Base-by-base conservation (phyloP, 2,888 invertebrate species). In the Ichneumon xanthorius region DNA sequence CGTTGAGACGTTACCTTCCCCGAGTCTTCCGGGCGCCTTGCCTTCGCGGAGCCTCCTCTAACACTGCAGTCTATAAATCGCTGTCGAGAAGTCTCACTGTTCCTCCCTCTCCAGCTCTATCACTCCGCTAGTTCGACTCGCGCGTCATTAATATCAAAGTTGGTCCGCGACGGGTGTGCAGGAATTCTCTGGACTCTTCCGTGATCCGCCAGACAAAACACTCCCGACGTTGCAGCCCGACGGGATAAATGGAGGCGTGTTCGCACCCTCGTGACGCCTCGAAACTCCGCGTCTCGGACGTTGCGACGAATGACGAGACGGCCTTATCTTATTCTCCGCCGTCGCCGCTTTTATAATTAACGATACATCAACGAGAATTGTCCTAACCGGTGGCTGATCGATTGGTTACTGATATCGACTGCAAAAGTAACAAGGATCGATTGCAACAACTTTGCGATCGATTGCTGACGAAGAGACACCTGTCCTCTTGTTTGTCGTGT, bases 111-210 rank as follows among this genome's bases (percentile, higher is more conserved):
- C 37, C 0, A n/a, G 19, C 50, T n/a, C 19, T 33, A 30, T 48
- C 45, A 53, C 55, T 58, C 45, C 3, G 19, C 16, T 22, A 40
- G 50, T 63, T 75, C 70, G 80, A 72, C 50, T 68, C 75, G 70
- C 58, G 81, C 82, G 78, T 89, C 89, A 84, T 90, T 90, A 90
- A 89, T 89, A 90, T 89, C 86, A 85, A 87, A 85, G 88, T 85
- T 85, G 86, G 86, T 80, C 55, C 76, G 70, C 63, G 65, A 67
- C 65, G 76, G 76, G 58, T 79, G 55, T 50, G 70, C 70, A 7
- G 30, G 79, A 50, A 45, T 80, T 65, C 26, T 55, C 30, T 22
- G 48, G 77, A 19, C 63, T 22, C 33, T 33, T 11, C 33, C 72
- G 30, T n/a, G 33, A 70, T 75, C 53, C 22, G 48, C 11, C 53